Conservation (phyloP, 1,140 invertebrate genomes). For the Zaprionus africanus region DNA sequence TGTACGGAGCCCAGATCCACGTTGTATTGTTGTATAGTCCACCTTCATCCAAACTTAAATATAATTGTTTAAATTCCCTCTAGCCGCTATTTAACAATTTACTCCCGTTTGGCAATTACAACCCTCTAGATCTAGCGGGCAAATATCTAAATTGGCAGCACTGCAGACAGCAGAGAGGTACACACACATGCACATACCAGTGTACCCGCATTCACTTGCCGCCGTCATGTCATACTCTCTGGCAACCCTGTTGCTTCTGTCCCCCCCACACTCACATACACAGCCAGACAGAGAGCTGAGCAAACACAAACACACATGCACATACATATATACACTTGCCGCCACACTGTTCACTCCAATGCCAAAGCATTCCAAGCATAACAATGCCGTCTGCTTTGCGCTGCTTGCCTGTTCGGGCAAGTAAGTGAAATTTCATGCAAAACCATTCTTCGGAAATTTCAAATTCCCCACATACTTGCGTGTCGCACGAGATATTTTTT, state of each 20-base stretch:
- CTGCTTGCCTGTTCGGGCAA: conserved; percentile 75
- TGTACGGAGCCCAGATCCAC: no score
- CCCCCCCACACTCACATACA: not conserved
- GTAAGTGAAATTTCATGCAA: conserved; percentile 83
- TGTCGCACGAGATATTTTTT: conserved; percentile 50
- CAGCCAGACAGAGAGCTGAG: not conserved
- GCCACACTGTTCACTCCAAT: conserved; percentile 52
- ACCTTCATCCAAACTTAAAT: no score
- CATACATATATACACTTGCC: not conserved
- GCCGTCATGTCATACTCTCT: conserved; percentile 36
- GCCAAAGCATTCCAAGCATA: conserved; percentile 71
- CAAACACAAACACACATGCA: not conserved
- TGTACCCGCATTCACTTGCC: conserved; percentile 3
- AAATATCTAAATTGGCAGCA: no score
- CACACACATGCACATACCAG: no score
- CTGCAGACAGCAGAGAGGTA: no score
- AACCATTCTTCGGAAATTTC: conserved; percentile 81
- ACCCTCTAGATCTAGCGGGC: no score
- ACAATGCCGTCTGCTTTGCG: conserved; percentile 69
- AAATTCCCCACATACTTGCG: conserved; percentile 78
- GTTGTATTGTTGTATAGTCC: no score
- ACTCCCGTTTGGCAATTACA: no score
- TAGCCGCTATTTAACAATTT: no score
- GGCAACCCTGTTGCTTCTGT: conserved; percentile 32
- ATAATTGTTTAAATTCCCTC: no score